phyloP scores from a whole-genome alignment of 2,113 vertebrate genomes.

The Ictalurus furcatus region DNA sequence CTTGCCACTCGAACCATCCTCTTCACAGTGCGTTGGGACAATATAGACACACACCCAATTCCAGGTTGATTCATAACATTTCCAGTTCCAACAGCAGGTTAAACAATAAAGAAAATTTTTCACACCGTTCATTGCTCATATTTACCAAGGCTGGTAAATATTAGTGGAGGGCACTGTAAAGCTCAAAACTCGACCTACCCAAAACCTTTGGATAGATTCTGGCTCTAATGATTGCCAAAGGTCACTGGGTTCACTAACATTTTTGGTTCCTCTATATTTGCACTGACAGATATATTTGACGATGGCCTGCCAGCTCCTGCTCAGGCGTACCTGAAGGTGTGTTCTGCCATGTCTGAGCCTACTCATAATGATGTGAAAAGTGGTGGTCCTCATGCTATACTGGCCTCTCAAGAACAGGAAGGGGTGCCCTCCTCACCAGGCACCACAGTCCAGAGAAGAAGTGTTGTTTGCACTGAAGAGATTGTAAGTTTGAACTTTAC shows the following conservation, averaged over 20 bases:
- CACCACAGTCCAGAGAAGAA: conserved; percentile 74
- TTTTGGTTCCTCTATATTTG: conserved; percentile 14
- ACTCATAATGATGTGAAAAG: conserved; percentile 61
- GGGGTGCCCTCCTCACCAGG: conserved; percentile 51
- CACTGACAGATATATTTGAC: conserved; percentile 74
- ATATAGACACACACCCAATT: no score
- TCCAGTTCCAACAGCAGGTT: no score
- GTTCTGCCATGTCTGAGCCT: conserved; percentile 69
- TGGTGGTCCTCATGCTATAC: conserved; percentile 45
- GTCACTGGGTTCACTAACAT: neutral
- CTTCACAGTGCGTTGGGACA: no score
- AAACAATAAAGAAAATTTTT: no score
- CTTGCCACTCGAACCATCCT: no score
- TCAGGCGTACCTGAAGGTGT: conserved; percentile 76
- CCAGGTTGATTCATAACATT: no score
- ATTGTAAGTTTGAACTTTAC: conserved; percentile 59
- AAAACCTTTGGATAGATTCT: neutral
- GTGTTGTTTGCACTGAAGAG: conserved; percentile 74
- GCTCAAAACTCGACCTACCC: neutral
- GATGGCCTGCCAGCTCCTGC: conserved; percentile 73
- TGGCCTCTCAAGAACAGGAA: conserved; percentile 55
- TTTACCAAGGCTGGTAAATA: no score
- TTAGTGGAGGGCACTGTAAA: neutral
- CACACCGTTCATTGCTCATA: no score
- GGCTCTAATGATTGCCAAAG: neutral